Base-by-base conservation (phyloP, 1,140 invertebrate genomes). In the Drosophila ohnishii region DNA sequence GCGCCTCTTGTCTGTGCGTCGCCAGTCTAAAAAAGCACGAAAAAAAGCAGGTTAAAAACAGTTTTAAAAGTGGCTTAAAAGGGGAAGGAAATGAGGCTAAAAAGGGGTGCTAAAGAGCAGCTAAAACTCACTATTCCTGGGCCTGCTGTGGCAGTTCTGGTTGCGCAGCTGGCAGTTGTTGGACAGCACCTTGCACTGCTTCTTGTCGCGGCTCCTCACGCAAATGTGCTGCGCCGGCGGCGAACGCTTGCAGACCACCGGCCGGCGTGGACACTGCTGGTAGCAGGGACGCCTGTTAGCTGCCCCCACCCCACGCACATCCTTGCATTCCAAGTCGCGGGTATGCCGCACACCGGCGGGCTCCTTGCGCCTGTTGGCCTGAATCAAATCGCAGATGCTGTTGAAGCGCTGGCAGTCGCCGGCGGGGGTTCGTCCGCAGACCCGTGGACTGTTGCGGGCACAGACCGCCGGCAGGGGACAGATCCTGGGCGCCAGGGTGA, bases 161-260 rank as follows among this genome's bases (percentile, higher is more conserved):
- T 87, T 87, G 9, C 59, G 48, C 47, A 87, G 53, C 67, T 88
- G 84, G 9, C 83, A 87, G 8, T 40, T 71, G 50, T 80, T 84
- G 53, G 84, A 56, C 10, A 87, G 28, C 13, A 87, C 34, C 61
- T 80, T 79, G 73, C 83, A 87, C 25, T 55, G 28, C 16, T 34
- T 55, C 6, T 35, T 39, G 51, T 84, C 47, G 1, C 84, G 48
- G 8, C 64, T 55, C 7, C 75, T 45, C 19, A 88, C 76, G 35
- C 83, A 87, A 25, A 88, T 82, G 37, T 87, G 56, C 51, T 69
- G 42, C 0, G 22, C 39, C 2, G 59, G 37, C 3, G 55, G 40
- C 0, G 79, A 56, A 1, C 66, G 57, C 9, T 39, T 40, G 63
- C 83, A 87, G 47, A 13, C 45, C 3, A 70, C 55, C 3, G 72